Percentiles rank a stretch among this genome's conserved stretches.
phyloP scores from a whole-genome alignment of 2,113 vertebrate species.

The Thalassoma bifasciatum region DNA sequence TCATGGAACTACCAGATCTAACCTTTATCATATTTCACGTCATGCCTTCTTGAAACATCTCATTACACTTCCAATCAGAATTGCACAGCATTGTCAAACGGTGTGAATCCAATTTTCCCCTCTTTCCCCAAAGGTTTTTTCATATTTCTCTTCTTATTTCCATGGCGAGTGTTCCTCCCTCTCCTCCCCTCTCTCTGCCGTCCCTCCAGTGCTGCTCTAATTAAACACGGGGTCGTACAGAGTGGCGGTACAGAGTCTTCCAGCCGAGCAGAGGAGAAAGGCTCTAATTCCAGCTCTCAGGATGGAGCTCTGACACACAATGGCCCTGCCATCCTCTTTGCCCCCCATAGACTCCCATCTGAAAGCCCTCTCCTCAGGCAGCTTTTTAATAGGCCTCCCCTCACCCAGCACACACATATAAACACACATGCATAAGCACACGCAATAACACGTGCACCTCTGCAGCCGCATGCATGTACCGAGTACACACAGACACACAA shows the following conservation, averaged over 20 bases:
- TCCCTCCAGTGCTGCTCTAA: slow-evolving; percentile 67
- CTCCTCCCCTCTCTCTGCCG: slow-evolving; percentile 16
- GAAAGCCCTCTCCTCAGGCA: slow-evolving; percentile 80
- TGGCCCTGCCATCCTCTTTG: slow-evolving; percentile 73
- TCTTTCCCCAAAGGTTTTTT: slow-evolving; percentile 7
- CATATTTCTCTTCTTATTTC: slow-evolving; percentile 24
- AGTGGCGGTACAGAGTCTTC: slow-evolving; percentile 69
- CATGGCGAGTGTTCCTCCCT: slow-evolving; percentile 17
- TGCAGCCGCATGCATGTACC: slow-evolving; percentile 31
- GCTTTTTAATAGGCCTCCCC: slow-evolving; percentile 78
- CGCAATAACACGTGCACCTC: slow-evolving; percentile 39
- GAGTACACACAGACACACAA: slow-evolving; percentile 35
- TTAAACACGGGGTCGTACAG: slow-evolving; percentile 72
- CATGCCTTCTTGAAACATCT: slow-evolving; percentile 43
- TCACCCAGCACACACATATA: slow-evolving; percentile 25
- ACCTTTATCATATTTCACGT: slow-evolving; percentile 55
- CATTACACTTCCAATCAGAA: slow-evolving; percentile 59
- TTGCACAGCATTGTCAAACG: slow-evolving; percentile 32
- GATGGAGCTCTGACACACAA: slow-evolving; percentile 80
- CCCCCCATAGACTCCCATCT: slow-evolving; percentile 72
- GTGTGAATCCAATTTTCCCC: slow-evolving; percentile 43
- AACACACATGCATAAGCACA: slow-evolving; percentile 41
- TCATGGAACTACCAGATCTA: slow-evolving; percentile 30
- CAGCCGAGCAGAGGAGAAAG: slow-evolving; percentile 83
- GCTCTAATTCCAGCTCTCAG: slow-evolving; percentile 85